Evolutionary conservation across 2,888 invertebrate genomes (phyloP), one percentile per base, ranked within the genome.

Genomic region (Aporophyla nigra): DNA sequence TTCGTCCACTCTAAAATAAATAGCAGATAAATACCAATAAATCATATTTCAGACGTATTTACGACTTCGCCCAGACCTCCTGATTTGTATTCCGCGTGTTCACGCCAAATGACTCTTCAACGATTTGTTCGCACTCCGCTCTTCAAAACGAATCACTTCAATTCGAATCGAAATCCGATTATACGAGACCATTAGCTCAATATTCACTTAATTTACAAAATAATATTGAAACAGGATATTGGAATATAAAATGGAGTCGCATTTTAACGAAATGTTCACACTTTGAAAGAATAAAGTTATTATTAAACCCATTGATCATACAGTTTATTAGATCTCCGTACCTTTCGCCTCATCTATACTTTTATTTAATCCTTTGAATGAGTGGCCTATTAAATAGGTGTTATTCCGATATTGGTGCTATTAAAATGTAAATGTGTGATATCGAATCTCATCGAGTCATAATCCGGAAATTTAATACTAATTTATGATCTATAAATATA

Each of bases 51-150:
- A 72, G 65, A 66, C 54, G 59, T 80, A 78, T 97, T 83, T 82
- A 53, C 98, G 43, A 59, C 66, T 69, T 66, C 62, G 58, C 75
- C 69, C 80, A 78, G 74, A 72, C 59, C 69, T 66, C 98, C 94
- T 98, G 98, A 96, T 99, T 98, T 87, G 98, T 99, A 97, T 99
- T 98, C 96, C 98, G 98, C 97, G 95, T 98, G 99, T 89, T 98
- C 98, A 97, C 98, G 98, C 98, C 97, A 82, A 87, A 87, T 85
- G 84, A 87, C 84, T 87, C 80, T 76, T 82, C 86, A 86, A 82
- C 85, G 85, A 89, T 88, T 88, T 88, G 83, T 85, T 89, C 81
- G 82, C 86, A 86, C 85, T 84, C 78, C 84, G 76, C 78, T 81
- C 59, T 61, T 75, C 72, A 76, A 88, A 85, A 76, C 81, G 71